A percentile compares a stretch with the other conserved stretches of the same genome.
Evolutionary conservation across 2,797 vertebrate species (phyloP).

Genomic region (Urosaurus nigricauda): DNA sequence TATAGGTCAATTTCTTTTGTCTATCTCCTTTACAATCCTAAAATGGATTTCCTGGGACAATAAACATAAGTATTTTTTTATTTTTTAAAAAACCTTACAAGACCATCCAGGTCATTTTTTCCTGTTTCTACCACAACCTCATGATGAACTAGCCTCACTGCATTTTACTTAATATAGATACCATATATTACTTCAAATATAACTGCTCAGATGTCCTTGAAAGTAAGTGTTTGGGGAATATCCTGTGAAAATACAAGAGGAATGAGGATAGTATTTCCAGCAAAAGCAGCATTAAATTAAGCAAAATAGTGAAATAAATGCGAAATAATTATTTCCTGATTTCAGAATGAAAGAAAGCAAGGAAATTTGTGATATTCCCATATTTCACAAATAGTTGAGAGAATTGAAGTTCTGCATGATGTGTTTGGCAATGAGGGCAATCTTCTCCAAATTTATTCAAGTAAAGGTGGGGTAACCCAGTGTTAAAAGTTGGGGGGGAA

Average conservation of each 20-base stretch:
- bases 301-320: not conserved
- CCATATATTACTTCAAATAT: not conserved
- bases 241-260: not conserved
- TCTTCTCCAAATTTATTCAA: not conserved
- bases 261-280: constrained; percentile 2
- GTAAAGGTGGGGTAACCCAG: constrained; percentile 37
- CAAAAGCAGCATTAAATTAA: not conserved
- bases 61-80: no score
- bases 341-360: not conserved
- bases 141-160: no score
- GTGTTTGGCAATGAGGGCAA: not conserved
- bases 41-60: no score
- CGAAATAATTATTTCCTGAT: not conserved
- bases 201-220: not conserved
- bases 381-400: not conserved
- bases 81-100: no score
- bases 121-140: no score
- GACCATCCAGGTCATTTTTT: no score
- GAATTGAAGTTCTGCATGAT: not conserved
- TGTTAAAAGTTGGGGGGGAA: constrained; percentile 43
- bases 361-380: not conserved
- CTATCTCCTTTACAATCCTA: no score
- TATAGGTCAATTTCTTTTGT: no score
- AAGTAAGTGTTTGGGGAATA: not conserved
- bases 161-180: no score